Evolutionary conservation across 2,888 invertebrate genomes (phyloP), one percentile per base, ranked within the genome.

Genomic region (Octodonta nipae): DNA sequence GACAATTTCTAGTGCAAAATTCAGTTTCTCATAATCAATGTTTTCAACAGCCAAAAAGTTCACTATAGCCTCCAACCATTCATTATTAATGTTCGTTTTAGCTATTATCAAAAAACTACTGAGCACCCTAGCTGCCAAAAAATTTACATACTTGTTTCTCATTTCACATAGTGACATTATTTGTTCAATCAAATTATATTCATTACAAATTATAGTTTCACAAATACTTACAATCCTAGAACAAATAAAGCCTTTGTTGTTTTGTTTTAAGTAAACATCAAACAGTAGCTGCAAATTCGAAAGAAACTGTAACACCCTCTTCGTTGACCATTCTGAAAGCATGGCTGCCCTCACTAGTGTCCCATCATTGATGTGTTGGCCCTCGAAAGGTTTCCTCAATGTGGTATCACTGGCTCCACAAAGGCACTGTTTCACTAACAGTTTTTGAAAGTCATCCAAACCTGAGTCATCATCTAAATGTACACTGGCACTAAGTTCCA

Each of bases 41-140:
- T 73, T 72, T 55, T 75, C 73, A 30, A 71, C 64, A 43, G 75
- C 75, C 35, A 83, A 65, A 52, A 79, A 81, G 50, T 78, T 77
- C 0, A 79, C 74, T 13, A 84, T 71, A 44, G 76, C 77, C 48
- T 83, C 83, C 13, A 85, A 62, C 83, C 83, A 86, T 52, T 75
- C 73, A 48, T 78, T 75, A 54, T 85, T 81, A 13, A 84, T 73
- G 34, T 79, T 78, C 46, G 82, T 80, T 59, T 85, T 82, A 13
- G 85, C 80, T 31, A 86, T 79, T 46, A 86, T 79, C 48, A 88
- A 67, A 60, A 87, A 84, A 43, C 83, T 80, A 30, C 85, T 80
- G 33, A 88, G 63, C 11, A 85, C 82, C 53, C 80, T 73, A 43
- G 81, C 76, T 6, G 85, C 79, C 38, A 84, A 68, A 63, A 80